Evolutionary conservation across 1,140 invertebrate species (phyloP).

Genomic region (Rhagoletis pomonella): DNA sequence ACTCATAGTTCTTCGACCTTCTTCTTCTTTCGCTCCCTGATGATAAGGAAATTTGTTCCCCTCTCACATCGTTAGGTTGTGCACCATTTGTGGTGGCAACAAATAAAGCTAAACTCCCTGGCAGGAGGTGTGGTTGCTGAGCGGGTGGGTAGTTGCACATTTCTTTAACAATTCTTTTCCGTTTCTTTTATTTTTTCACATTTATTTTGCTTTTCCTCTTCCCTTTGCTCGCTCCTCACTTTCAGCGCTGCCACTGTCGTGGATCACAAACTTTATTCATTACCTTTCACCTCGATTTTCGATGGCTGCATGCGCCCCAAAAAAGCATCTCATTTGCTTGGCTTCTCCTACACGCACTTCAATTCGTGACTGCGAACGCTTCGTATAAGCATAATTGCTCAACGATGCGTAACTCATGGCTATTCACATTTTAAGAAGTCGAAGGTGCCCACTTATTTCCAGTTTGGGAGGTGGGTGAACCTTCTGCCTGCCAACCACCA

Average conservation of each 20-base stretch:
- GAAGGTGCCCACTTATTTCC: not conserved
- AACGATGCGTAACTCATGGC: conserved; percentile 71
- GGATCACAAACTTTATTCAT: conserved; percentile 63
- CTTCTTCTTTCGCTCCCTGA: not conserved
- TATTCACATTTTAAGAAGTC: conserved; percentile 62
- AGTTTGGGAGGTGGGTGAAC: not conserved
- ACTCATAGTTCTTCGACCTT: not conserved
- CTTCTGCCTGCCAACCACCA: not conserved
- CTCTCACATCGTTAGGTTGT: not conserved
- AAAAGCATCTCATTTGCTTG: conserved; percentile 17
- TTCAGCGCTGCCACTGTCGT: conserved; percentile 55
- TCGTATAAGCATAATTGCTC: conserved; percentile 63
- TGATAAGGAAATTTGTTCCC: not conserved
- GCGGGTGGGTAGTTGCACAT: conserved; percentile 22
- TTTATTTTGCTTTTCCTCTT: not conserved
- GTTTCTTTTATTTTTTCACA: conserved; percentile 22
- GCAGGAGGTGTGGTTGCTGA: not conserved
- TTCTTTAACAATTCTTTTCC: conserved; percentile 48
- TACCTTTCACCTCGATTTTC: conserved; percentile 49
- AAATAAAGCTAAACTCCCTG: conserved; percentile 43
- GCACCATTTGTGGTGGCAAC: conserved; percentile 33
- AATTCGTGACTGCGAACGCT: not conserved
- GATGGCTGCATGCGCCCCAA: not conserved
- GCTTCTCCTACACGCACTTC: not conserved
- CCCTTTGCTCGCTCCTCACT: not conserved